Percentiles rank a stretch among this genome's conserved stretches.
Conservation (phyloP, 2,888 invertebrate species). For the Auanema freiburgensis region DNA sequence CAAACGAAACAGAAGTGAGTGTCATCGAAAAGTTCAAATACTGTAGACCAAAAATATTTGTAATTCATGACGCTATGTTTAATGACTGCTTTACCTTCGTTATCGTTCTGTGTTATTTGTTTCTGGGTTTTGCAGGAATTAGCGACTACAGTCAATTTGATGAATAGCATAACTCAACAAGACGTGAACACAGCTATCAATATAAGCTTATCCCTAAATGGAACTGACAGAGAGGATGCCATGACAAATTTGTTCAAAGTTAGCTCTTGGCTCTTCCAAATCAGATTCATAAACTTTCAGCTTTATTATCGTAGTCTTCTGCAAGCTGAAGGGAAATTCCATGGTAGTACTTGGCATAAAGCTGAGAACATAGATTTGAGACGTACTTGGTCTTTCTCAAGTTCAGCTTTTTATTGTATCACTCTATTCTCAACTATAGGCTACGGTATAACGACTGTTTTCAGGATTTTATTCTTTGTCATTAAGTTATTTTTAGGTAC, state of each 20-base stretch:
- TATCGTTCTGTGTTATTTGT: not conserved
- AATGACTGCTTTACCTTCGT: not conserved
- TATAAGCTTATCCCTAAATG: not conserved
- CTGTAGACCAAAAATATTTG: not conserved
- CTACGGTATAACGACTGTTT: constrained; percentile 20
- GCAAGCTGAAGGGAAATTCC: constrained; percentile 23
- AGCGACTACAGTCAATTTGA: constrained; percentile 7
- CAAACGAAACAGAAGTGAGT: constrained; percentile 20
- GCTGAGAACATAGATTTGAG: constrained; percentile 27
- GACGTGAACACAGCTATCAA: not conserved
- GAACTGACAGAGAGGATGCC: constrained; percentile 2
- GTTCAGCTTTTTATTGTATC: constrained; percentile 32
- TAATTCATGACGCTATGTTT: not conserved
- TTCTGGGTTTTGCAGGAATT: constrained; percentile 9
- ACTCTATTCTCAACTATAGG: constrained; percentile 40
- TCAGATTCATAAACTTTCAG: constrained; percentile 4
- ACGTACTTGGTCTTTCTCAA: constrained; percentile 21
- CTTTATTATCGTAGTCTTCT: constrained; percentile 26
- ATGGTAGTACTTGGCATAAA: constrained; percentile 28
- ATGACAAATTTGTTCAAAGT: constrained; percentile 12
- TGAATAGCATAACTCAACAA: constrained; percentile 9
- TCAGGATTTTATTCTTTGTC: not conserved
- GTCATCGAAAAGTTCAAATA: not conserved
- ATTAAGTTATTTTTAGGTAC: constrained; percentile 17
- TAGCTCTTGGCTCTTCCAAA: not conserved